These are phyloP conservation scores for Lochmaea crataegi DNA, from an alignment of 2,888 invertebrate genomes.

Conservation along the genomic window DNA sequence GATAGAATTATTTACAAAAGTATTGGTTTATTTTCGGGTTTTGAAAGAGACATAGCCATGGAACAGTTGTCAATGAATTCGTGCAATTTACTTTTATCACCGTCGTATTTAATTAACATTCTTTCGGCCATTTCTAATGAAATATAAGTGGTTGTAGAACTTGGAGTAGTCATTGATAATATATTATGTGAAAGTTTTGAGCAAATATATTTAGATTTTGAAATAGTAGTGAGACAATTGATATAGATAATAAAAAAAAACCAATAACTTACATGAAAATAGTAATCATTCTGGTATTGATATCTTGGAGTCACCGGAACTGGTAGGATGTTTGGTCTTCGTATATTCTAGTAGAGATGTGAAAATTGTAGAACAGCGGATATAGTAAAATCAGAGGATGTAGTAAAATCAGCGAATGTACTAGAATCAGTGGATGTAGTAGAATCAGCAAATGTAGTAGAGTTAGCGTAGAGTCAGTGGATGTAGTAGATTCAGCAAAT, in stretches of 20 bases:
- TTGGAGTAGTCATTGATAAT: neutral
- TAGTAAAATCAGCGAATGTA: neutral
- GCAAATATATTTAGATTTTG: neutral
- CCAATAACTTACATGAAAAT: neutral
- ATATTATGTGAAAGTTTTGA: neutral
- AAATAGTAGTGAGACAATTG: neutral
- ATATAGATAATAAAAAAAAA: neutral
- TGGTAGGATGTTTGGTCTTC: neutral
- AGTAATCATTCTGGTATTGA: neutral
- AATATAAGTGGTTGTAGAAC: neutral
- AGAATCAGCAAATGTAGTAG: neutral
- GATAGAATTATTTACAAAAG: conserved; percentile 44
- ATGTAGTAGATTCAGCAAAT: no score
- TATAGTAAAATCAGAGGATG: neutral
- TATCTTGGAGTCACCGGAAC: neutral
- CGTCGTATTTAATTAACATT: conserved; percentile 37
- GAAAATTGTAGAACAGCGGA: neutral
- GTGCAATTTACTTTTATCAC: conserved; percentile 35
- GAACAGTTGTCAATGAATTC: conserved; percentile 40
- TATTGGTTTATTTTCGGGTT: conserved; percentile 26
- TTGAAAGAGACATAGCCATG: conserved; percentile 37
- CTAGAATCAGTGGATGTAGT: neutral
- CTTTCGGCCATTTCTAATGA: conserved; percentile 31
- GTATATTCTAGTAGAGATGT: neutral
- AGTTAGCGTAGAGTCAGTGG: no score